phyloP scores from a whole-genome alignment of 2,797 vertebrate species.

The Schizopygopsis malacanthus region DNA sequence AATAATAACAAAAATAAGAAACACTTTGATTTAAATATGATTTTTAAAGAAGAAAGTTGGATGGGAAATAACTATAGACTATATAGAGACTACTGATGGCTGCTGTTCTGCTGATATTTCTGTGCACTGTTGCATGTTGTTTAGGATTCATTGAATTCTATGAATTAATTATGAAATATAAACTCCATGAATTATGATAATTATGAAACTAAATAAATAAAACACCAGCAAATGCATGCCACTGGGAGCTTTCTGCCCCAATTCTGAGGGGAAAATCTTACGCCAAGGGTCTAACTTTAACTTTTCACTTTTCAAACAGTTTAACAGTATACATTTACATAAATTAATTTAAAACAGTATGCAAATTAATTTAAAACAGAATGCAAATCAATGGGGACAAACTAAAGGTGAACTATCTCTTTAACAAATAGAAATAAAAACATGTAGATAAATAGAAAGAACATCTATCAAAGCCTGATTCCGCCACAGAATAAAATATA shows the following conservation, averaged over 20 bases:
- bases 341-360: not conserved
- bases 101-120: conserved; percentile 6
- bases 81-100: not conserved
- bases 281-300: conserved; percentile 7
- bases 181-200: conserved; percentile 16
- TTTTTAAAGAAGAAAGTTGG: not conserved
- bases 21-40: no score
- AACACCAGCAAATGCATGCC: conserved; percentile 6
- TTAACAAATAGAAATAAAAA: not conserved
- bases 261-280: conserved; percentile 19
- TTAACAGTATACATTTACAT: not conserved
- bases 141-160: conserved; percentile 4
- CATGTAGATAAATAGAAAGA: not conserved
- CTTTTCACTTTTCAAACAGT: not conserved
- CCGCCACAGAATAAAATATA: no score
- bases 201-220: conserved; percentile 20
- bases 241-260: not conserved
- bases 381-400: no score
- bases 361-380: no score
- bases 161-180: conserved; percentile 26
- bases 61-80: not conserved
- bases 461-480: not conserved
- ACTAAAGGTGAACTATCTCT: no score
- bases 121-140: not conserved
- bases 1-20: not conserved